phyloP scores from a whole-genome alignment of 1,140 invertebrate species.

The Chlorops oryzae region DNA sequence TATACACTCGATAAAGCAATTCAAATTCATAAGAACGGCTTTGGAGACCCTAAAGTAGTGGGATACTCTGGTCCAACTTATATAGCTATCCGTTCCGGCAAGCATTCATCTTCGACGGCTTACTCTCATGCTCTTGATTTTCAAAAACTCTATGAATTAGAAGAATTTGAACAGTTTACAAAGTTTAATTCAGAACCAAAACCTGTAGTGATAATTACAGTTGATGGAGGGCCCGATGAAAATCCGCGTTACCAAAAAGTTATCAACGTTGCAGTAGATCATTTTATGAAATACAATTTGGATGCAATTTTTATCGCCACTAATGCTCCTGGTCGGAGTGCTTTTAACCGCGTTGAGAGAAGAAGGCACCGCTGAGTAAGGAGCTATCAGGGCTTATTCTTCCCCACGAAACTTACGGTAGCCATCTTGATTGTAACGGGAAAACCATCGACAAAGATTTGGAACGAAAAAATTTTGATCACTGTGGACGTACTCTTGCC shows the following conservation, averaged over 20 bases:
- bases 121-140: slow-evolving; percentile 41
- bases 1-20: too few species aligned
- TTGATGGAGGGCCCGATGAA: slow-evolving; percentile 48
- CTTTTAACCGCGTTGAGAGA: slow-evolving; percentile 35
- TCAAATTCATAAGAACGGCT: slow-evolving; percentile 25
- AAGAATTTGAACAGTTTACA: slow-evolving; percentile 26
- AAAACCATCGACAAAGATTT: slow-evolving; percentile 40
- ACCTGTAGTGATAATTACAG: slow-evolving; percentile 43
- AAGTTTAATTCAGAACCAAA: slow-evolving; percentile 32
- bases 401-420: slow-evolving; percentile 43
- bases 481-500: slow-evolving; percentile 34
- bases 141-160: slow-evolving; percentile 23
- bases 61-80: slow-evolving; percentile 47
- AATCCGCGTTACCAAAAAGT: slow-evolving; percentile 44
- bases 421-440: slow-evolving; percentile 37
- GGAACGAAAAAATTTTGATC: slow-evolving; percentile 38
- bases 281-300: slow-evolving; percentile 42
- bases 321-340: slow-evolving; percentile 45
- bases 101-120: slow-evolving; percentile 38
- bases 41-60: slow-evolving; percentile 32
- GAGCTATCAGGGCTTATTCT: slow-evolving; percentile 45
- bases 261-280: slow-evolving; percentile 32
- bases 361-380: slow-evolving; percentile 44
- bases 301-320: slow-evolving; percentile 46
- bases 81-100: slow-evolving; percentile 45